A percentile compares a stretch with the other conserved stretches of the same genome.
Conservation (phyloP, 1,140 invertebrate genomes). For the Orussus abietinus region DNA sequence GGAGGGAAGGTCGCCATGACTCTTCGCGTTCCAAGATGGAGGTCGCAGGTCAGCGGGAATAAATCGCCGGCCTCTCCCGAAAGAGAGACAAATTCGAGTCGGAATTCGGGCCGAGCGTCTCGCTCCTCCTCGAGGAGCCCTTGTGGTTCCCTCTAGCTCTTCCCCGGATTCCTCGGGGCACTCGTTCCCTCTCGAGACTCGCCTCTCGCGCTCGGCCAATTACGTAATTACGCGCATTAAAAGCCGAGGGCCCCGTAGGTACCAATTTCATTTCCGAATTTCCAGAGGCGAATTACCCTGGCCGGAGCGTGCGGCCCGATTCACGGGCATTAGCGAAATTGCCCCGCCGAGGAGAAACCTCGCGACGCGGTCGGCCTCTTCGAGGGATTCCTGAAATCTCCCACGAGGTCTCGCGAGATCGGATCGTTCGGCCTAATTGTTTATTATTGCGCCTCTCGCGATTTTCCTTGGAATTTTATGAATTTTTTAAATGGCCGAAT, state of each 20-base stretch:
- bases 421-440: background rate
- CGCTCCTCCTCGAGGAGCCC: too few relatives aligned
- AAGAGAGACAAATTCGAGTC: constrained; percentile 35
- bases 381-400: too few relatives aligned
- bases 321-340: constrained; percentile 26
- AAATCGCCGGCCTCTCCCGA: constrained; percentile 35
- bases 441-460: too few relatives aligned
- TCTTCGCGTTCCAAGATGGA: too few relatives aligned
- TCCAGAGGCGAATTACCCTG: constrained; percentile 6
- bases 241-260: background rate
- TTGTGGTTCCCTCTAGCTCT: too few relatives aligned
- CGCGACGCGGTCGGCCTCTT: constrained; percentile 1
- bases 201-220: background rate
- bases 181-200: constrained; percentile 6
- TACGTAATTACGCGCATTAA: constrained; percentile 3
- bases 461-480: too few relatives aligned
- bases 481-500: too few relatives aligned
- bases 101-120: too few relatives aligned
- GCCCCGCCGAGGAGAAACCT: constrained; percentile 2
- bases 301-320: constrained; percentile 13
- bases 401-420: too few relatives aligned
- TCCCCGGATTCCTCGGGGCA: constrained; percentile 21
- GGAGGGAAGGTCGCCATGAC: too few relatives aligned
- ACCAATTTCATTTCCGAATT: constrained; percentile 13
- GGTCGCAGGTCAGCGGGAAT: too few relatives aligned